Base-by-base conservation (phyloP, 1,140 invertebrate species). In the Trachymyrmex septentrionalis region DNA sequence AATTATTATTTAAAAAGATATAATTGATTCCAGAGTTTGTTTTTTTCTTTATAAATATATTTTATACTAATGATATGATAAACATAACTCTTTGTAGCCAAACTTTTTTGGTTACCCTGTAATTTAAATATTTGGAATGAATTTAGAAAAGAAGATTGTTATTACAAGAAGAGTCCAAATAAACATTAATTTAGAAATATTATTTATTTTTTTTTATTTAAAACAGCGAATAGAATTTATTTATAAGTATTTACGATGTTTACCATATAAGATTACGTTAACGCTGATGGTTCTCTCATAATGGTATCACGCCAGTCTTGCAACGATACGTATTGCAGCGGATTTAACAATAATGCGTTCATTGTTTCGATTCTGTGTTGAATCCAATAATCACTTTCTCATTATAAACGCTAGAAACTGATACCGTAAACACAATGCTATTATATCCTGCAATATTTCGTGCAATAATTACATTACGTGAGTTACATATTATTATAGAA, bases 341-440 rank as follows among this genome's bases (percentile, higher is more conserved):
- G 10, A 53, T 77, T 77, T 77, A 48, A 30, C 24, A 64, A 64
- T 48, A 76, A 38, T 30, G 55, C n/a, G 55, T 63, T 21, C 14
- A 77, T 77, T 63, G 71, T 73, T 73, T 48, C 59, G 34, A 77
- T 77, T 63, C 34, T 27, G 5, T 21, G 24, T 77, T 44, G 59
- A 63, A 44, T 77, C 38, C 21, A 63, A 63, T 77, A 77, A 77
- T 77, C 34, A 77, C 30, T 44, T 24, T 44, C 55, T 77, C 30
- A 44, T 63, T 77, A 24, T 63, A 63, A 77, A 63, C 34, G 24
- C 19, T 34, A 77, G 30, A 63, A 77, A 77, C 48, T 27, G 30
- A 24, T 19, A 34, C 14, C 16, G 71, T 27, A 34, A 53, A 61
- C 14, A 61, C 21, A n/a, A 64, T 38, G 53, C 53, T 21, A 48